Conservation (phyloP, 2,888 invertebrate genomes). For the Caenorhabditis becei region DNA sequence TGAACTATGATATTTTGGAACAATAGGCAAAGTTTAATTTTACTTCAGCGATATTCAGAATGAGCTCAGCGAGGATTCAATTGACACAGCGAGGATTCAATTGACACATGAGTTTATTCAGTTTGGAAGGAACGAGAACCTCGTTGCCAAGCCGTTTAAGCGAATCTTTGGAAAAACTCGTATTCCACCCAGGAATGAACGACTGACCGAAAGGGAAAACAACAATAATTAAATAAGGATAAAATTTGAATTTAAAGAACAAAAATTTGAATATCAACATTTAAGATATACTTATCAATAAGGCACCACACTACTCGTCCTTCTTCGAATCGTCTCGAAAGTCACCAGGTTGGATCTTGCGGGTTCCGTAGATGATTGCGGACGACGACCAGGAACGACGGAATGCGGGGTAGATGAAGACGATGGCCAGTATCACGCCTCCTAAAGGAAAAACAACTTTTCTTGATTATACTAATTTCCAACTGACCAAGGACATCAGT, state of each 20-base stretch:
- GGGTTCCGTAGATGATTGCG: slow-evolving; percentile 50
- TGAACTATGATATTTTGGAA: background rate
- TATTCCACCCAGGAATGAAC: slow-evolving; percentile 23
- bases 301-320: background rate
- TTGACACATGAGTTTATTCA: too few species aligned
- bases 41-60: too few species aligned
- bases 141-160: slow-evolving; percentile 6
- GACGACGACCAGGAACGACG: slow-evolving; percentile 55
- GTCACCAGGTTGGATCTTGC: slow-evolving; percentile 38
- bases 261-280: background rate
- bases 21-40: too few species aligned
- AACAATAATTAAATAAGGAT: slow-evolving; percentile 5
- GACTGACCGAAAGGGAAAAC: slow-evolving; percentile 12
- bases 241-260: background rate
- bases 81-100: too few species aligned
- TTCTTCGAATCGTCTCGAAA: slow-evolving; percentile 15
- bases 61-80: too few species aligned
- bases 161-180: slow-evolving; percentile 44
- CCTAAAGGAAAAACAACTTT: slow-evolving; percentile 49
- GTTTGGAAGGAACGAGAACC: too few species aligned
- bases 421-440: slow-evolving; percentile 62
- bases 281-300: background rate
- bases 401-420: slow-evolving; percentile 67
- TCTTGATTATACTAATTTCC: too few species aligned
- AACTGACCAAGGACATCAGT: slow-evolving; percentile 79